Base-by-base conservation (phyloP, 2,797 vertebrate species). In the Triplophysa bombifrons region DNA sequence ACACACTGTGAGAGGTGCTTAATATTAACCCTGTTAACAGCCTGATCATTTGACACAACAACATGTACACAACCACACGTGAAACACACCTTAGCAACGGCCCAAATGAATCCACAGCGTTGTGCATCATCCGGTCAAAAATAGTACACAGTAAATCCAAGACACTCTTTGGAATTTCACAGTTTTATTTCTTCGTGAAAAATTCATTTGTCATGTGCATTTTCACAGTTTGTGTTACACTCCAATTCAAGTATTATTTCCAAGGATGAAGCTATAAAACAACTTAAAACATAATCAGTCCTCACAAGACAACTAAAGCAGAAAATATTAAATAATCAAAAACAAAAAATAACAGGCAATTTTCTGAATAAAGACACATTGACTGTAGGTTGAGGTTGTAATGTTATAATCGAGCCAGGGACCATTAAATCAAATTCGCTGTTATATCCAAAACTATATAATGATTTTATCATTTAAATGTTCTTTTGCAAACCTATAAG, bases 221-320 rank as follows among this genome's bases (percentile, higher is more conserved):
- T 90, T 92, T 93, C 90, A 93, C 92, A 92, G 91, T 92, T 90
- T 86, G 81, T 91, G 88, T 88, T 78, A 85, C 87, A 88, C 86
- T 89, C 81, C 85, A 86, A 46, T 70, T 81, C 91, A 93, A 93
- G 91, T 91, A 92, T 92, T 74, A 82, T 78, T 87, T 80, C 86
- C 80, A 86, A 88, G 86, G 72, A 88, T 78, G 55, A 85, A 55
- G 63, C 61, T 65, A 44, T 9, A 53, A 65, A 75, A 53, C 4
- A 34, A 20, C 13, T 16, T 3, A 10, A 74, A 50, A 64, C 14
- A 20, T 27, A 48, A 64, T 53, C 20, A 34, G 17, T 25, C 48
- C 60, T 50, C 63, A 48, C 12, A 34, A 61, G 34, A 38, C n/a
- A 63, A 14, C 30, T 10, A 14, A 71, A 34, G 0, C 46, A 48